Percentiles rank a stretch among this genome's conserved stretches.
These are phyloP conservation scores for Dolomedes plantarius DNA, from an alignment of 2,888 invertebrate genomes.

Conservation along the genomic window DNA sequence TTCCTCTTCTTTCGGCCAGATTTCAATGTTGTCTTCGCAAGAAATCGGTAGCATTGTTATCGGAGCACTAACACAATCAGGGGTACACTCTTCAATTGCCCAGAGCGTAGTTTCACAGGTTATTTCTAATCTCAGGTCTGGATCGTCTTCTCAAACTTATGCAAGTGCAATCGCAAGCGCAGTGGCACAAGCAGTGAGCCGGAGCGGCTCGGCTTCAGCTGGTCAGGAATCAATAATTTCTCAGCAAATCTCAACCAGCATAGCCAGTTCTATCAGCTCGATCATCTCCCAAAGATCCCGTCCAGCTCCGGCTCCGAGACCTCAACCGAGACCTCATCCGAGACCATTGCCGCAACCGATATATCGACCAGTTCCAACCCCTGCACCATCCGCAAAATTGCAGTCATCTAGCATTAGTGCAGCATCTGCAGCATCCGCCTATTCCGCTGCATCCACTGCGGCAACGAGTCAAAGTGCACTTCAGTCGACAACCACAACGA, in stretches of 20 bases:
- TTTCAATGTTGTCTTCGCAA: background rate
- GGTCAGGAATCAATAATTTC: constrained; percentile 19
- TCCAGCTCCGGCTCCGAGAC: background rate
- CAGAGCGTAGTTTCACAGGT: background rate
- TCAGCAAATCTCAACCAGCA: background rate
- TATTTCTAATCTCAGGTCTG: background rate
- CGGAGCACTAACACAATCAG: background rate
- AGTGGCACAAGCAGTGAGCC: background rate
- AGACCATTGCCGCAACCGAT: background rate
- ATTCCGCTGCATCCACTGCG: background rate
- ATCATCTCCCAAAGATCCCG: background rate
- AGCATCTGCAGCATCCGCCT: background rate
- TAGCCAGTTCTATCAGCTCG: background rate
- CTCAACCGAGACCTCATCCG: background rate
- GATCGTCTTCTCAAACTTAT: background rate
- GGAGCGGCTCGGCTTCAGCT: background rate
- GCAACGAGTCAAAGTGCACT: too few species aligned
- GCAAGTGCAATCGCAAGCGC: constrained; percentile 2
- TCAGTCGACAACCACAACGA: background rate
- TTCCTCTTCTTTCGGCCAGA: background rate
- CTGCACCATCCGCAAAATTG: background rate
- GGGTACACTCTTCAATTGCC: too few species aligned
- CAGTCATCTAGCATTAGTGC: too few species aligned
- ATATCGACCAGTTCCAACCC: background rate
- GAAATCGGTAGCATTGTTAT: background rate